Evolutionary conservation across 35 echinoderm and acorn worm genomes (phyloP).

Genomic region (Anneissia japonica): DNA sequence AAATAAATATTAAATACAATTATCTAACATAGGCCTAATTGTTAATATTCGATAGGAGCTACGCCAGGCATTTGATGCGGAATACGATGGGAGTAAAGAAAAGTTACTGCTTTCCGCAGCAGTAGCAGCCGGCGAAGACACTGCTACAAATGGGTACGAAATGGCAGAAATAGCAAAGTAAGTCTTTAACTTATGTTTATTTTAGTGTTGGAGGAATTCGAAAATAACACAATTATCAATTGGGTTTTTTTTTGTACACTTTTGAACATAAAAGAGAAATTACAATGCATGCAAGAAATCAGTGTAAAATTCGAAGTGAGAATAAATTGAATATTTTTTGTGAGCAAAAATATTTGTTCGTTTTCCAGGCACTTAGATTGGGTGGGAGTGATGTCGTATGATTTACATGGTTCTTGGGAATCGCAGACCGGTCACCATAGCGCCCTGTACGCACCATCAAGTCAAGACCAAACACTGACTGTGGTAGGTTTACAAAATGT

Average conservation of each 20-base stretch:
- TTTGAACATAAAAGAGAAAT: too few species aligned
- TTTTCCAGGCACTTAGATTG: slow-evolving; percentile 35
- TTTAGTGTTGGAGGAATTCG: too few species aligned
- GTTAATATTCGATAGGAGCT: too few species aligned
- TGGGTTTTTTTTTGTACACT: too few species aligned
- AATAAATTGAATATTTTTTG: not conserved
- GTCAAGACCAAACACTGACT: not conserved
- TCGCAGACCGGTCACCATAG: slow-evolving; percentile 38
- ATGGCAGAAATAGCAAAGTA: slow-evolving; percentile 17
- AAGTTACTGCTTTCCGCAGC: slow-evolving; percentile 26
- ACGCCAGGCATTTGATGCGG: not conserved
- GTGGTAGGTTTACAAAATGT: too few species aligned
- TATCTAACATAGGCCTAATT: too few species aligned
- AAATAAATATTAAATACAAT: too few species aligned
- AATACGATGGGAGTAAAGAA: slow-evolving; percentile 2
- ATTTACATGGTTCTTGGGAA: slow-evolving; percentile 43
- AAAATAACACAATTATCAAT: too few species aligned
- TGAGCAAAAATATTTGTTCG: too few species aligned
- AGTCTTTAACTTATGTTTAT: too few species aligned
- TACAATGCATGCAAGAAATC: too few species aligned
- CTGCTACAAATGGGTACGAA: slow-evolving; percentile 28
- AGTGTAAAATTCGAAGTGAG: too few species aligned
- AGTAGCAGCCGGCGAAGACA: not conserved
- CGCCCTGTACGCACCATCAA: slow-evolving; percentile 2
- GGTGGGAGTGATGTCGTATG: slow-evolving; percentile 32